phyloP scores from a whole-genome alignment of 2,797 vertebrate genomes.

The Oophaga sylvatica region DNA sequence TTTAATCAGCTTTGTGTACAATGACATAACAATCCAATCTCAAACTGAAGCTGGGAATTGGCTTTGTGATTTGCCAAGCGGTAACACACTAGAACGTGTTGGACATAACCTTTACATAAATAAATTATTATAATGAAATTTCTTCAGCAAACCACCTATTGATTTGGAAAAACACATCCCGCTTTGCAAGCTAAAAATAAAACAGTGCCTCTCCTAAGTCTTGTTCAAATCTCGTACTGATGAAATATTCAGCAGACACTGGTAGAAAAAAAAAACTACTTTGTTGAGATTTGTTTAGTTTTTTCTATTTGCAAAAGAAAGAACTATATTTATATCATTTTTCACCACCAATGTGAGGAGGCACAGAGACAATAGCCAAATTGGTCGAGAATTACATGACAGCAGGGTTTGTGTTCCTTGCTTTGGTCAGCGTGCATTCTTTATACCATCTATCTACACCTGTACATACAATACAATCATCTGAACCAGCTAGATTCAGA shows the following conservation, averaged over 20 bases:
- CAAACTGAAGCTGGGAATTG: constrained; percentile 41
- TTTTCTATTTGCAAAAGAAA: constrained; percentile 13
- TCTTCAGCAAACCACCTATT: constrained; percentile 57
- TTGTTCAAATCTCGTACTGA: constrained; percentile 53
- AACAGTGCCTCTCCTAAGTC: constrained; percentile 44
- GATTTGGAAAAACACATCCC: constrained; percentile 57
- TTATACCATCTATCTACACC: too few species aligned
- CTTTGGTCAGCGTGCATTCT: background rate
- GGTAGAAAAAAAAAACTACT: background rate
- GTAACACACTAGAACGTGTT: constrained; percentile 49
- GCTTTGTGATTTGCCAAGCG: constrained; percentile 32
- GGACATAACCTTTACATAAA: constrained; percentile 58
- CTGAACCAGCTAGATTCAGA: too few species aligned
- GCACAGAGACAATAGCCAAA: background rate
- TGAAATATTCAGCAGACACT: constrained; percentile 55
- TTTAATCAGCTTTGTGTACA: constrained; percentile 55
- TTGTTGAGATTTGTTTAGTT: too few species aligned
- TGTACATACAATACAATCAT: too few species aligned
- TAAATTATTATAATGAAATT: constrained; percentile 61
- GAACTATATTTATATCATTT: constrained; percentile 28
- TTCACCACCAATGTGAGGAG: background rate
- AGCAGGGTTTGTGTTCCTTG: background rate
- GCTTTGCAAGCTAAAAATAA: constrained; percentile 57
- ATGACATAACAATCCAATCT: constrained; percentile 42
- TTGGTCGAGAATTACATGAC: background rate